A percentile compares a stretch with the other conserved stretches of the same genome.
phyloP scores from a whole-genome alignment of 2,113 vertebrate genomes.

The Poeciliopsis retropinna region DNA sequence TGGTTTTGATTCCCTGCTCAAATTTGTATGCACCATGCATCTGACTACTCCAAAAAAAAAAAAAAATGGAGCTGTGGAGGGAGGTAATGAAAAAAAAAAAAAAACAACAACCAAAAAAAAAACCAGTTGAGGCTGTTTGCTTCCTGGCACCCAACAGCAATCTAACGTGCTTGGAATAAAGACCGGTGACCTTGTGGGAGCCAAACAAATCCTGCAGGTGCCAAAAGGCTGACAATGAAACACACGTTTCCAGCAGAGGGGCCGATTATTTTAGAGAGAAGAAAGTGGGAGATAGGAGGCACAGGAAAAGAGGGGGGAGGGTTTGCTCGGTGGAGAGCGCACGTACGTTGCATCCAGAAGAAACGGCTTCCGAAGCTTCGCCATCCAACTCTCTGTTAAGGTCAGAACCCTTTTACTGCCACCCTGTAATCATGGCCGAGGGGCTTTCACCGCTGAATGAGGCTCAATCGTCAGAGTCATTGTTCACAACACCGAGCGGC shows the following conservation, averaged over 20 bases:
- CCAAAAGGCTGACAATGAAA: slow-evolving; percentile 61
- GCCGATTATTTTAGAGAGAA: slow-evolving; percentile 53
- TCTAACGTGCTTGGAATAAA: slow-evolving; percentile 64
- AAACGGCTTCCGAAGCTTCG: slow-evolving; percentile 30
- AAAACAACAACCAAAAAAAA: not conserved
- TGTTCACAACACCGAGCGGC: slow-evolving; percentile 40
- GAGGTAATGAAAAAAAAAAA: not conserved
- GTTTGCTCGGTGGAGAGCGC: not conserved
- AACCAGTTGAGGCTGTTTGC: slow-evolving; percentile 41
- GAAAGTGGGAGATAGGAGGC: slow-evolving; percentile 21
- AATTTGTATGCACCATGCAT: slow-evolving; percentile 50
- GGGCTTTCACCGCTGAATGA: slow-evolving; percentile 30
- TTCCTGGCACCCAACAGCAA: slow-evolving; percentile 48
- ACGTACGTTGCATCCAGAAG: slow-evolving; percentile 16
- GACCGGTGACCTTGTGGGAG: slow-evolving; percentile 65
- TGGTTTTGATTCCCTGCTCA: slow-evolving; percentile 12
- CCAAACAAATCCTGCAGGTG: slow-evolving; percentile 56
- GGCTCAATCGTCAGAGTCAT: slow-evolving; percentile 55
- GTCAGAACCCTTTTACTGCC: slow-evolving; percentile 54
- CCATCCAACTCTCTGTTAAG: slow-evolving; percentile 40
- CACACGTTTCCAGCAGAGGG: slow-evolving; percentile 48
- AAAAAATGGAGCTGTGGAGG: not conserved
- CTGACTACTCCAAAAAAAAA: slow-evolving; percentile 30
- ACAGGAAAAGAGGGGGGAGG: not conserved
- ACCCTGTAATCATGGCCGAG: slow-evolving; percentile 55